These are phyloP conservation scores for Strigamia transsilvanica DNA, from an alignment of 2,888 invertebrate species.

Conservation along the genomic window DNA sequence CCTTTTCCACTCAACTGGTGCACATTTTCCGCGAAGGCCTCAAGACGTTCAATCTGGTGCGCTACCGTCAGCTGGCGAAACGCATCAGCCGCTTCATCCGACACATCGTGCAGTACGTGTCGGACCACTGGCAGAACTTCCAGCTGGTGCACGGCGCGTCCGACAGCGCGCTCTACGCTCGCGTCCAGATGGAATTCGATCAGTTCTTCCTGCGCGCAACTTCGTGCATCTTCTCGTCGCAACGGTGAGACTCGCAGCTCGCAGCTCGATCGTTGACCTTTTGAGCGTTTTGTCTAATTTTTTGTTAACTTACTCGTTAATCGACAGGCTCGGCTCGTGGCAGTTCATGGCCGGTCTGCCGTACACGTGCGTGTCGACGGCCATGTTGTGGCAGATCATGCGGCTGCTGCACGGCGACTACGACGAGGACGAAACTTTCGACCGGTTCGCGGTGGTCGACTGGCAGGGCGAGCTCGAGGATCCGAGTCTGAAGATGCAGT, in stretches of 20 bases:
- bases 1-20: slow-evolving; percentile 74
- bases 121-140: slow-evolving; percentile 75
- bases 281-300: not conserved
- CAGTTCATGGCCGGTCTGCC: slow-evolving; percentile 82
- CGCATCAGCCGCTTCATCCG: slow-evolving; percentile 65
- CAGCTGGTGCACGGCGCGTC: slow-evolving; percentile 58
- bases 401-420: slow-evolving; percentile 62
- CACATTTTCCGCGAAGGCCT: slow-evolving; percentile 73
- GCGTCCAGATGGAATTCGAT: slow-evolving; percentile 77
- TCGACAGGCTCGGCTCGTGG: slow-evolving; percentile 73
- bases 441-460: slow-evolving; percentile 58
- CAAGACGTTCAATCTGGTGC: slow-evolving; percentile 72
- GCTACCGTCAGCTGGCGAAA: slow-evolving; percentile 74
- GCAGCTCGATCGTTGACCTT: no score
- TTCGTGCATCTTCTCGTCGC: slow-evolving; percentile 74
- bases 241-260: no score
- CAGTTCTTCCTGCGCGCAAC: slow-evolving; percentile 76
- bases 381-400: slow-evolving; percentile 65
- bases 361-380: slow-evolving; percentile 62
- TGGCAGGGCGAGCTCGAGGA: slow-evolving; percentile 62
- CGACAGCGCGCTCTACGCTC: slow-evolving; percentile 66
- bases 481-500: slow-evolving; percentile 63
- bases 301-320: not conserved
- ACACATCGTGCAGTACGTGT: slow-evolving; percentile 76
- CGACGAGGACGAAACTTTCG: slow-evolving; percentile 60